Evolutionary conservation across 2,113 vertebrate species (phyloP).

Genomic region (Triplophysa rosa): DNA sequence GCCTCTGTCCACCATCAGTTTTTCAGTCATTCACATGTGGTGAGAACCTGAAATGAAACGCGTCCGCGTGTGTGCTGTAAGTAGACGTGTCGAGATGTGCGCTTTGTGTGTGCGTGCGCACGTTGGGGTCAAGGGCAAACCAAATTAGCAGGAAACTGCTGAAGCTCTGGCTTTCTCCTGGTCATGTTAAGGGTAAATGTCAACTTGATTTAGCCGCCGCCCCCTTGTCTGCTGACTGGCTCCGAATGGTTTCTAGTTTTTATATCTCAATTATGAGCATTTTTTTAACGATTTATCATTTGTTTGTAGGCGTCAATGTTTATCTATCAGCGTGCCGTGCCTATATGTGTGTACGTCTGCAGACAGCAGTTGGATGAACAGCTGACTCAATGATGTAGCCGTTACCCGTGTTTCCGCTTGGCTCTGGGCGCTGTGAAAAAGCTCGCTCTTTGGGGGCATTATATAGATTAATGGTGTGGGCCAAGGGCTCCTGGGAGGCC

Average conservation of each 20-base stretch:
- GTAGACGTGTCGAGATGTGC: conserved; percentile 63
- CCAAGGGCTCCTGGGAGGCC: conserved; percentile 70
- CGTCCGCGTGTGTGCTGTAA: conserved; percentile 78
- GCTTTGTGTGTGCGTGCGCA: conserved; percentile 46
- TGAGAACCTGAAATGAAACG: conserved; percentile 94
- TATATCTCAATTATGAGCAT: not conserved
- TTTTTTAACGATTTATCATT: no score
- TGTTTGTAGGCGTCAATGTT: conserved; percentile 46
- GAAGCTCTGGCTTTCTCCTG: conserved; percentile 65
- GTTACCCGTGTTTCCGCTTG: conserved; percentile 73
- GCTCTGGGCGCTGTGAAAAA: conserved; percentile 78
- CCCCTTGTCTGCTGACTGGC: conserved; percentile 66
- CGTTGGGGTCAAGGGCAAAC: conserved; percentile 70
- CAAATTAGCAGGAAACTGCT: conserved; percentile 68
- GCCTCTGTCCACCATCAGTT: conserved; percentile 87
- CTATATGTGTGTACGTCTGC: conserved; percentile 38
- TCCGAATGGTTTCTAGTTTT: conserved; percentile 50
- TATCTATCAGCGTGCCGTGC: conserved; percentile 37
- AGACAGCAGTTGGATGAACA: conserved; percentile 74
- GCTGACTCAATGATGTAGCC: conserved; percentile 74
- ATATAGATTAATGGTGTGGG: conserved; percentile 80
- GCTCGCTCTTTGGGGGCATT: conserved; percentile 78
- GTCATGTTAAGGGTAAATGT: conserved; percentile 70
- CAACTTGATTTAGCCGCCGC: conserved; percentile 72
- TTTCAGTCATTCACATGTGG: conserved; percentile 91